Evolutionary conservation across 2,113 vertebrate genomes (phyloP).

Genomic region (Dicaeum eximium): DNA sequence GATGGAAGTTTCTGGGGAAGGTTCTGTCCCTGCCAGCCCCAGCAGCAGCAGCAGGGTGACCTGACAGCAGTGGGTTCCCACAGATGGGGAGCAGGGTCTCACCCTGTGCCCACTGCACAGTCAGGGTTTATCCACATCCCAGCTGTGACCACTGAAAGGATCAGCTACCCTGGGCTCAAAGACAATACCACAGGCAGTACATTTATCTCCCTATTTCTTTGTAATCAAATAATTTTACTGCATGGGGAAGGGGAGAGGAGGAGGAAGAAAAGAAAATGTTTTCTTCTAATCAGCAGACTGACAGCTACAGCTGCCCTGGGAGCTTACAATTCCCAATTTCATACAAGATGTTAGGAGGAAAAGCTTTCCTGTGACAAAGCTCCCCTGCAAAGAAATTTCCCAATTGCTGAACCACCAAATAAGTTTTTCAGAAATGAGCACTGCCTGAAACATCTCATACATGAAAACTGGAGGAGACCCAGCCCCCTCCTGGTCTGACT

Average conservation of each 20-base stretch:
- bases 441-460: background rate
- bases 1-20: background rate
- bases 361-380: background rate
- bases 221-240: background rate
- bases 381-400: background rate
- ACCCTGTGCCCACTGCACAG: background rate
- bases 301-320: background rate
- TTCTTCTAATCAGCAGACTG: background rate
- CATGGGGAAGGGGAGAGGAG: constrained; percentile 16
- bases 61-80: background rate
- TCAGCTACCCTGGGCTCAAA: background rate
- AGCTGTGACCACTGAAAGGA: background rate
- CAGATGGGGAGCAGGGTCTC: background rate
- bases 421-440: background rate
- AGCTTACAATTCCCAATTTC: background rate
- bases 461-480: background rate
- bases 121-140: background rate
- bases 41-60: background rate
- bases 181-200: background rate
- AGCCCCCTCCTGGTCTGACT: background rate
- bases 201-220: background rate
- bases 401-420: background rate
- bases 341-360: background rate
- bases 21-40: too few species aligned
- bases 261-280: constrained; percentile 47